phyloP scores from a whole-genome alignment of 2,113 vertebrate species.

The Lepus europaeus region DNA sequence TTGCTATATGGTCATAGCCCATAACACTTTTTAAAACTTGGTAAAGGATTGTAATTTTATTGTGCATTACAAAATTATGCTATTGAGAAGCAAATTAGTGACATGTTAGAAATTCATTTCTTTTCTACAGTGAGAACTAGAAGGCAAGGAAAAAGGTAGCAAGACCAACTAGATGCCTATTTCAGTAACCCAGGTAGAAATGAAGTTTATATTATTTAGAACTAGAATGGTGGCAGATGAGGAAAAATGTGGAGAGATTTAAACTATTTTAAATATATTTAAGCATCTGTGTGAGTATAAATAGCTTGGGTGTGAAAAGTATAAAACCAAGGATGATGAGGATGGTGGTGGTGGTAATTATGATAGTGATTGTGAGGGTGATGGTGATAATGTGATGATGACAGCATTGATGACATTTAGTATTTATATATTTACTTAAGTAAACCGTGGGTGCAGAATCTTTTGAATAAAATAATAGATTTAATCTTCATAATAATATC shows the following conservation, averaged over 20 bases:
- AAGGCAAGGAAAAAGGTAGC: neutral
- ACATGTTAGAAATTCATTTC: neutral
- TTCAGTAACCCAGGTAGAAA: neutral
- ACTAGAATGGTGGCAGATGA: neutral
- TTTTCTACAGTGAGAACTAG: neutral
- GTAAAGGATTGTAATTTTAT: neutral
- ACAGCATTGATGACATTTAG: neutral
- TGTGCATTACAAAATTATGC: neutral
- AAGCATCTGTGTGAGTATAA: neutral
- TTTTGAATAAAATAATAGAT: neutral
- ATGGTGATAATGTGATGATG: neutral
- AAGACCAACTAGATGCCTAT: neutral
- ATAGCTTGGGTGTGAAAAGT: accelerated
- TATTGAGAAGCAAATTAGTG: neutral
- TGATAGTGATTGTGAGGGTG: neutral
- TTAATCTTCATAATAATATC: neutral
- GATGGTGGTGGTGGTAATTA: too few species aligned
- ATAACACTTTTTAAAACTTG: neutral
- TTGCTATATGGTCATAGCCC: neutral
- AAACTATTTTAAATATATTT: neutral
- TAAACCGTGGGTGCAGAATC: neutral
- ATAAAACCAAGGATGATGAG: neutral
- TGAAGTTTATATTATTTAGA: neutral
- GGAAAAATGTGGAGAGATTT: neutral
- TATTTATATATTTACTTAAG: neutral